These are phyloP conservation scores for Halictus quadricinctus DNA, from an alignment of 2,888 invertebrate species.

Conservation along the genomic window DNA sequence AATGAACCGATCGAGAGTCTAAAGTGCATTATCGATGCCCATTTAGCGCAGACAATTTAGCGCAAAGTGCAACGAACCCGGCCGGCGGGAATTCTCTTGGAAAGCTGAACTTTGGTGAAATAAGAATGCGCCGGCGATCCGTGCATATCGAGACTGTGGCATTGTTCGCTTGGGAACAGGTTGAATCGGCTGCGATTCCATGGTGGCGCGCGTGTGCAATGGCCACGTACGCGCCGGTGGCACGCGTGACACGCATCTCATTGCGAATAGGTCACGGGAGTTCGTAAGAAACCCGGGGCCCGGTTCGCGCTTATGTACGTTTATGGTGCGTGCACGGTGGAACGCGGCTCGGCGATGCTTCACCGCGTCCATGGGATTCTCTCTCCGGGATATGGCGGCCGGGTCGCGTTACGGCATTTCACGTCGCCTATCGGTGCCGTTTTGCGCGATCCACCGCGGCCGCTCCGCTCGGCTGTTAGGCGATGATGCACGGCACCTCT, in stretches of 20 bases:
- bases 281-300: slow-evolving; percentile 52
- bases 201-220: slow-evolving; percentile 4
- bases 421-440: slow-evolving; percentile 49
- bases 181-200: slow-evolving; percentile 59
- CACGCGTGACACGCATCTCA: slow-evolving; percentile 70
- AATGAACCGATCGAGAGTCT: background rate
- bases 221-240: slow-evolving; percentile 48
- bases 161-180: slow-evolving; percentile 58
- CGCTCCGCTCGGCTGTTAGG: slow-evolving; percentile 53
- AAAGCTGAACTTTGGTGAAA: slow-evolving; percentile 15
- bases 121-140: background rate
- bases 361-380: slow-evolving; percentile 47
- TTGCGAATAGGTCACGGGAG: slow-evolving; percentile 63
- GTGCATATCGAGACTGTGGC: slow-evolving; percentile 11
- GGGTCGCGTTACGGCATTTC: slow-evolving; percentile 49
- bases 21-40: background rate
- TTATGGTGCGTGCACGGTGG: slow-evolving; percentile 56
- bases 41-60: background rate
- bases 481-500: slow-evolving; percentile 65
- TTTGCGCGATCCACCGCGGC: slow-evolving; percentile 18
- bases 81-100: background rate
- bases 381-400: slow-evolving; percentile 15
- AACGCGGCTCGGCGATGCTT: slow-evolving; percentile 50
- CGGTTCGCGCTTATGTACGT: slow-evolving; percentile 54
- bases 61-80: background rate